These are phyloP conservation scores for Oasisia sp. DNA, from an alignment of 2,888 invertebrate species.

Conservation along the genomic window DNA sequence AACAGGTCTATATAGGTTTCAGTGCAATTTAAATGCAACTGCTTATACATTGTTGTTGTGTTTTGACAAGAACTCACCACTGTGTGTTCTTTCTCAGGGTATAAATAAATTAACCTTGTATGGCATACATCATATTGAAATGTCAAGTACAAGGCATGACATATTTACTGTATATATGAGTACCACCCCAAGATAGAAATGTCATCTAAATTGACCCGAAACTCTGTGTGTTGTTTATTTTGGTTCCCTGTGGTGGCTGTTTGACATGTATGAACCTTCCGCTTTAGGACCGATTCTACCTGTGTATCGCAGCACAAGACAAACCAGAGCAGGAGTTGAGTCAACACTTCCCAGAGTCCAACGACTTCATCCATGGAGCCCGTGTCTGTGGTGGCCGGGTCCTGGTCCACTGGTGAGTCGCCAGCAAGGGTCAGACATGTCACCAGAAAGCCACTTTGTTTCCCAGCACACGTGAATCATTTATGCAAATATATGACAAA, in stretches of 20 bases:
- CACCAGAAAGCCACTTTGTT: not conserved
- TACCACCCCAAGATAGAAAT: not conserved
- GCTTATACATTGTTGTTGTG: no score
- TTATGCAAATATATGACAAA: no score
- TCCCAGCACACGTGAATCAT: no score
- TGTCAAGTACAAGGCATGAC: not conserved
- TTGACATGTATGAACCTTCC: not conserved
- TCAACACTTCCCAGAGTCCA: constrained; percentile 92
- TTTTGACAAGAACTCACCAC: no score
- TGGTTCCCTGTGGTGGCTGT: not conserved
- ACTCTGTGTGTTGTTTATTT: not conserved
- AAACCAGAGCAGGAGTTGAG: constrained; percentile 92
- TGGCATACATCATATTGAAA: not conserved
- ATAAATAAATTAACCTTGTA: no score
- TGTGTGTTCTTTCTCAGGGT: no score
- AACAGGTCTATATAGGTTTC: no score
- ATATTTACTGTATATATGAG: not conserved
- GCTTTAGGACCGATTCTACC: constrained; percentile 91
- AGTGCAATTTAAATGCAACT: no score
- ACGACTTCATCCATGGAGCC: constrained; percentile 95
- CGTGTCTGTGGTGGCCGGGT: constrained; percentile 89
- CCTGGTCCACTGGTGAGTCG: constrained; percentile 86
- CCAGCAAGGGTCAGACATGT: not conserved
- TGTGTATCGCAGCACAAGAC: constrained; percentile 96
- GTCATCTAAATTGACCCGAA: not conserved